These are phyloP conservation scores for Ectropis grisescens DNA, from an alignment of 1,140 invertebrate species.

Conservation along the genomic window DNA sequence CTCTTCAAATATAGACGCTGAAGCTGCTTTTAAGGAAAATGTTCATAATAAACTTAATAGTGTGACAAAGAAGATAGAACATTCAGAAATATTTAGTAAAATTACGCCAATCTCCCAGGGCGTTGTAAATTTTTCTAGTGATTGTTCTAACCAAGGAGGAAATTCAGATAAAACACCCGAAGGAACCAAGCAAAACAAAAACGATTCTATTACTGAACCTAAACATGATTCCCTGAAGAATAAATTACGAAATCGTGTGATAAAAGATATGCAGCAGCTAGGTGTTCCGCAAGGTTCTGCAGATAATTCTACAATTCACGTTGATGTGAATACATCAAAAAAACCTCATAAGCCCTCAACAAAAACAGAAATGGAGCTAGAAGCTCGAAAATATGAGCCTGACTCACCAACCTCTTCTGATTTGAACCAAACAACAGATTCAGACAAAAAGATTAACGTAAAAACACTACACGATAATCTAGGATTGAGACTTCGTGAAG, in stretches of 20 bases:
- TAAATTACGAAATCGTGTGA: too few relatives aligned
- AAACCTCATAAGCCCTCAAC: constrained; percentile 2
- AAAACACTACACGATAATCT: too few relatives aligned
- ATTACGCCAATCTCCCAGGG: too few relatives aligned
- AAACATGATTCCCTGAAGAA: too few relatives aligned
- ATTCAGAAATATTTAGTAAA: too few relatives aligned
- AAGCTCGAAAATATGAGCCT: background rate
- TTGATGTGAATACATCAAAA: constrained; percentile 2
- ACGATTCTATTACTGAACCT: too few relatives aligned
- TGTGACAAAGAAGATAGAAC: constrained; percentile 26
- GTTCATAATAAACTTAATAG: background rate
- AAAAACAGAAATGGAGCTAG: constrained; percentile 3
- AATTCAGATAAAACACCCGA: constrained; percentile 26
- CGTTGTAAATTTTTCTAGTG: too few relatives aligned
- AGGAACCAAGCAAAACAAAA: too few relatives aligned
- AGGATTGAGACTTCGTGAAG: too few relatives aligned
- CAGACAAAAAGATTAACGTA: too few relatives aligned
- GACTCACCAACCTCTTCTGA: background rate
- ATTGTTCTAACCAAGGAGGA: constrained; percentile 20
- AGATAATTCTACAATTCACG: constrained; percentile 9
- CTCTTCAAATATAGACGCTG: too few relatives aligned
- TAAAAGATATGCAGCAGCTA: constrained; percentile 22
- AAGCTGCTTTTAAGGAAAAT: background rate
- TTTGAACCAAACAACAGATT: too few relatives aligned
- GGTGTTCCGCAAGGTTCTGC: constrained; percentile 5